A percentile compares a stretch with the other conserved stretches of the same genome.
Evolutionary conservation across 2,888 invertebrate species (phyloP).

Genomic region (Schrankia costaestrigalis): DNA sequence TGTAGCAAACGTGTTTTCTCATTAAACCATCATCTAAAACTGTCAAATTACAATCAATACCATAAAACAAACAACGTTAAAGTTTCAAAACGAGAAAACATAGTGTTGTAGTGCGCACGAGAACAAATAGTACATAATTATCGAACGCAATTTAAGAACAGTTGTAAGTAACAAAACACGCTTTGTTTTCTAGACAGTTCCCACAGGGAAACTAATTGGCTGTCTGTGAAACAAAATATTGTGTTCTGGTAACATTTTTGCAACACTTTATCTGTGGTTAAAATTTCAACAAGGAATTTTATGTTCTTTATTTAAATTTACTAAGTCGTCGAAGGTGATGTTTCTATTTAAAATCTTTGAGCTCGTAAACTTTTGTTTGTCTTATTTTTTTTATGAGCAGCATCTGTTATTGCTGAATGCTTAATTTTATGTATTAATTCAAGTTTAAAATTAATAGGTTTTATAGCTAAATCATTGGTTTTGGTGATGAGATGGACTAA

Average conservation of each 20-base stretch:
- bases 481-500: too few relatives aligned
- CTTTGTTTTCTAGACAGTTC: conserved; percentile 77
- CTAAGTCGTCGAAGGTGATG: conserved; percentile 17
- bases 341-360: too few relatives aligned
- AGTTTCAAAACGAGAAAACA: background rate
- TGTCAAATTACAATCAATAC: too few relatives aligned
- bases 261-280: conserved; percentile 53
- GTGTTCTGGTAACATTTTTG: conserved; percentile 62
- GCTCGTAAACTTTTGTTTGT: conserved; percentile 1
- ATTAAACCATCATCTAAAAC: too few relatives aligned
- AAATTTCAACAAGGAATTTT: conserved; percentile 27
- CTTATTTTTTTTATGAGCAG: too few relatives aligned
- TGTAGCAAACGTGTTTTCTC: too few relatives aligned
- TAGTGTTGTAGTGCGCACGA: conserved; percentile 19
- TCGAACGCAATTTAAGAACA: conserved; percentile 55
- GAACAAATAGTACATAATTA: conserved; percentile 46
- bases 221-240: conserved; percentile 71
- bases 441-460: too few relatives aligned
- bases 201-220: conserved; percentile 74
- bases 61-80: too few relatives aligned
- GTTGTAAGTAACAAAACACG: conserved; percentile 70
- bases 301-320: conserved; percentile 9
- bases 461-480: too few relatives aligned
- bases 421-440: too few relatives aligned
- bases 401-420: too few relatives aligned